A percentile compares a stretch with the other conserved stretches of the same genome.
phyloP scores from a whole-genome alignment of 35 echinoderm and acorn worm species.

The Apostichopus californicus region DNA sequence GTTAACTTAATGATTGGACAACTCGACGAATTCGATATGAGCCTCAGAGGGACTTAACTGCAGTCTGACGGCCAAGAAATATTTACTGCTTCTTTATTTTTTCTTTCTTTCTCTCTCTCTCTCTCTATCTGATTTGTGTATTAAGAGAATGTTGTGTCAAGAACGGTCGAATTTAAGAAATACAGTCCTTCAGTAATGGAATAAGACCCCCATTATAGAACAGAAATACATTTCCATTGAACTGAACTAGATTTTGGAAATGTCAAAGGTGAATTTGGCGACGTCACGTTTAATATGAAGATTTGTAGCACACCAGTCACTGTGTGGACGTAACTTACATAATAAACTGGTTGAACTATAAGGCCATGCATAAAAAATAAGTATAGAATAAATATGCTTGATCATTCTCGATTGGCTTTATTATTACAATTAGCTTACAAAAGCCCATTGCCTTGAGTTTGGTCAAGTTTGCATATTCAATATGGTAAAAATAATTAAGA shows the following conservation, averaged over 20 bases:
- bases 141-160: constrained; percentile 1
- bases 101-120: background rate
- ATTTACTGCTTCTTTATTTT: background rate
- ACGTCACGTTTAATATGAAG: too few species aligned
- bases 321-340: too few species aligned
- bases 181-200: background rate
- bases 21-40: background rate
- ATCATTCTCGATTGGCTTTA: too few species aligned
- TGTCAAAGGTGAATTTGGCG: background rate
- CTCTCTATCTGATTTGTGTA: background rate
- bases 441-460: too few species aligned
- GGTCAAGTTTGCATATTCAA: too few species aligned
- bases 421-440: too few species aligned
- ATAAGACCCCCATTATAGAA: background rate
- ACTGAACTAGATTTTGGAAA: constrained; percentile 14
- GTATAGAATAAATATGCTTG: too few species aligned
- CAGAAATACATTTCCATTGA: constrained; percentile 9
- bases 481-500: too few species aligned
- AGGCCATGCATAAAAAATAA: too few species aligned
- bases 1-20: background rate
- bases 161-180: background rate
- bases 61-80: background rate
- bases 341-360: too few species aligned
- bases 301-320: too few species aligned
- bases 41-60: background rate